Conservation (phyloP, 2,888 invertebrate species). For the Yponomeuta plumbellus region DNA sequence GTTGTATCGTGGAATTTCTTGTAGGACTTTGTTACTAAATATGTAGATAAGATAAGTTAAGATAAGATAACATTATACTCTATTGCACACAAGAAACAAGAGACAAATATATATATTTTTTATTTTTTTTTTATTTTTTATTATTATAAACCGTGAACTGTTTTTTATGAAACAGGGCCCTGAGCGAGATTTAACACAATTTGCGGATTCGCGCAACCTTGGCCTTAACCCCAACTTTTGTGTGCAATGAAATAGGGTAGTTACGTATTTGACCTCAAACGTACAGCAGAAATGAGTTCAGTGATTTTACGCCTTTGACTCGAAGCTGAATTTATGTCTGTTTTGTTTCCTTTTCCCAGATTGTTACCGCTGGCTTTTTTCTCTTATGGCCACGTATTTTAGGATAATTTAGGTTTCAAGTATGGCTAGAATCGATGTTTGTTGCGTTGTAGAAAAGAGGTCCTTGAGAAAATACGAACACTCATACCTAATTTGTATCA, state of each 20-base stretch:
- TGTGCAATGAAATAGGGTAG: slow-evolving; percentile 12
- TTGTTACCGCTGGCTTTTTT: background rate
- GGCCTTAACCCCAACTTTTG: slow-evolving; percentile 10
- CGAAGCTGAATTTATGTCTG: background rate
- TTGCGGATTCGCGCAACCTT: background rate
- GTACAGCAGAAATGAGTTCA: slow-evolving; percentile 1
- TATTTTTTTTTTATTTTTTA: too few species aligned
- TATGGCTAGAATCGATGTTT: too few species aligned
- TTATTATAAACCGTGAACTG: background rate
- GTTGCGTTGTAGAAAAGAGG: too few species aligned
- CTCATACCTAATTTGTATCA: too few species aligned
- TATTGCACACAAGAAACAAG: too few species aligned
- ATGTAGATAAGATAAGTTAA: too few species aligned
- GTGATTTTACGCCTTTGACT: slow-evolving; percentile 8
- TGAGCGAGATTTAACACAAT: background rate
- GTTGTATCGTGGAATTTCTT: too few species aligned
- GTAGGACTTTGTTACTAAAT: too few species aligned
- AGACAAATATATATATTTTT: too few species aligned
- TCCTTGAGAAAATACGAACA: too few species aligned
- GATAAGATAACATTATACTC: too few species aligned
- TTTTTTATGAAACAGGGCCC: background rate
- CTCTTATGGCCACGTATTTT: background rate
- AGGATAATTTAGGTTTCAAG: background rate
- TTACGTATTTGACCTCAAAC: slow-evolving; percentile 12
- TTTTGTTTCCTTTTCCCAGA: background rate